Evolutionary conservation across 64 coral and sea anemone species (phyloP).

Genomic region (Astreopora myriophthalma): DNA sequence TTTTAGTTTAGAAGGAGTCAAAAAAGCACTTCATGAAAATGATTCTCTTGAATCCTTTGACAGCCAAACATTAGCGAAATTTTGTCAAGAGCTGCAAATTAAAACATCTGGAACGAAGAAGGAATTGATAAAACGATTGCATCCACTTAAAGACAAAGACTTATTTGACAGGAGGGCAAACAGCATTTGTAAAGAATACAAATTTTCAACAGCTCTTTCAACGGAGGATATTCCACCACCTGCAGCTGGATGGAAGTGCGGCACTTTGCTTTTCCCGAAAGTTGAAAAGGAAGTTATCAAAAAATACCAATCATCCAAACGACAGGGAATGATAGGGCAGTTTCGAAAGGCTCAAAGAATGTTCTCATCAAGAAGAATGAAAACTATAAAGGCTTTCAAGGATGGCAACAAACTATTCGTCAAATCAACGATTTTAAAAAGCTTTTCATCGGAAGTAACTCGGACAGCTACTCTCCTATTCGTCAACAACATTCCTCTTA

Average conservation of each 20-base stretch:
- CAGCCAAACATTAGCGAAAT: background rate
- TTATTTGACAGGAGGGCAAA: background rate
- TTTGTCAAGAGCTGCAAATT: conserved; percentile 16
- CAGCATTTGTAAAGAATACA: background rate
- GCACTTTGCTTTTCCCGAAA: background rate
- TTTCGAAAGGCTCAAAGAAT: conserved; percentile 19
- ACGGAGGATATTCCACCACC: background rate
- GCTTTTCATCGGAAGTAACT: conserved; percentile 30
- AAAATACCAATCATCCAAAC: background rate
- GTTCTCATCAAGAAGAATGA: conserved; percentile 17
- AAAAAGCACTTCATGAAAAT: background rate
- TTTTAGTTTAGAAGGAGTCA: background rate
- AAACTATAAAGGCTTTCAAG: conserved; percentile 5
- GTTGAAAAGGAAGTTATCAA: background rate
- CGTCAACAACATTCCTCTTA: background rate
- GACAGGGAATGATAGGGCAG: conserved; percentile 1
- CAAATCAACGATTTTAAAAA: background rate
- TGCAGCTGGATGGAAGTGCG: background rate
- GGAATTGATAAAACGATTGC: background rate
- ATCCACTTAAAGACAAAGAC: conserved; percentile 19
- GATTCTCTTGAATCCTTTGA: background rate
- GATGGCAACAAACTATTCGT: background rate
- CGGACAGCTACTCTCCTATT: conserved; percentile 10
- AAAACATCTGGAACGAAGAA: conserved; percentile 24
- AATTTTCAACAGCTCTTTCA: background rate